phyloP scores from a whole-genome alignment of 2,797 vertebrate species.

The Gallinago solitaria region DNA sequence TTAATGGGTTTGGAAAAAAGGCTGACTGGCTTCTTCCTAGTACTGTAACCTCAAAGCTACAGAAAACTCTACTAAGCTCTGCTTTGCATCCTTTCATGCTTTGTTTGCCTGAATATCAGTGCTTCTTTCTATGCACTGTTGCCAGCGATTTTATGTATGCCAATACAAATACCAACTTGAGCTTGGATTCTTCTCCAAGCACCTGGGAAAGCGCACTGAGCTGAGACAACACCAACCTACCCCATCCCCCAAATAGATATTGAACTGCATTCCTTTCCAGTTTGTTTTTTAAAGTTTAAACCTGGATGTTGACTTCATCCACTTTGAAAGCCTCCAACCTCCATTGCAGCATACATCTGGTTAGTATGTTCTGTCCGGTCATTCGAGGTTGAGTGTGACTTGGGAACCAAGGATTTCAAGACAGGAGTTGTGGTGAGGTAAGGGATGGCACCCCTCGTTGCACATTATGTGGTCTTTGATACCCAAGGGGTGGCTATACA shows the following conservation, averaged over 20 bases:
- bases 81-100: slow-evolving; percentile 66
- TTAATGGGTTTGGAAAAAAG: slow-evolving; percentile 47
- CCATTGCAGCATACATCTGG: slow-evolving; percentile 5
- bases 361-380: slow-evolving; percentile 19
- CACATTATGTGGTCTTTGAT: neutral
- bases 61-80: slow-evolving; percentile 63
- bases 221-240: slow-evolving; percentile 49
- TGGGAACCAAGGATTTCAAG: slow-evolving; percentile 29
- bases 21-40: slow-evolving; percentile 56
- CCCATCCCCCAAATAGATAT: slow-evolving; percentile 13
- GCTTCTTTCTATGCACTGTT: slow-evolving; percentile 47
- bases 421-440: neutral
- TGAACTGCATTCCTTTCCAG: slow-evolving; percentile 62
- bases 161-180: slow-evolving; percentile 56
- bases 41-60: slow-evolving; percentile 61
- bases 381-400: neutral
- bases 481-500: neutral
- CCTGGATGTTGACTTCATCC: slow-evolving; percentile 21
- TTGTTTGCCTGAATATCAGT: slow-evolving; percentile 60
- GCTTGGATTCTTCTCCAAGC: slow-evolving; percentile 59
- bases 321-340: slow-evolving; percentile 29
- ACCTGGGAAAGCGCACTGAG: slow-evolving; percentile 64
- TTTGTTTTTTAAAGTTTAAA: slow-evolving; percentile 31
- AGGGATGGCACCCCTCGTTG: neutral
- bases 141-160: slow-evolving; percentile 52